phyloP scores from a whole-genome alignment of 1,140 invertebrate genomes.

The Thaumetopoea pityocampa region DNA sequence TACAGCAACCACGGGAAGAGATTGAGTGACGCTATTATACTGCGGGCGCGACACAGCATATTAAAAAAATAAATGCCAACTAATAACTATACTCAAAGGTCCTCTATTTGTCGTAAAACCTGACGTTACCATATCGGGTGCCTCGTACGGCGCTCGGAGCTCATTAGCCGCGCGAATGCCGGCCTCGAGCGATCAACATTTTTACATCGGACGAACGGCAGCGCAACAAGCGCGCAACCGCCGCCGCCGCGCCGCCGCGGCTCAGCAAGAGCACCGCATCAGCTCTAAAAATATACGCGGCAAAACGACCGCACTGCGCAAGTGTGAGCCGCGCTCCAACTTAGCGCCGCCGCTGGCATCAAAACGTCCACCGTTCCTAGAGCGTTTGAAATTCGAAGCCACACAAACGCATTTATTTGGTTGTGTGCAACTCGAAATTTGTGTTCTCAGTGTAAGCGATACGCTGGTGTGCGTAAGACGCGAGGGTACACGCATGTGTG shows the following conservation, averaged over 20 bases:
- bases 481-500: conserved; percentile 17
- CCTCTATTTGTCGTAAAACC: conserved; percentile 23
- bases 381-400: conserved; percentile 35
- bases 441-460: conserved; percentile 13
- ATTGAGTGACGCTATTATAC: too few relatives aligned
- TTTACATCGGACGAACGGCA: conserved; percentile 26
- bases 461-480: conserved; percentile 4
- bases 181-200: conserved; percentile 13
- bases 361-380: conserved; percentile 32
- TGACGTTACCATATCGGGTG: conserved; percentile 22
- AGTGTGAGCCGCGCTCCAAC: conserved; percentile 32
- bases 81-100: too few relatives aligned
- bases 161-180: conserved; percentile 27
- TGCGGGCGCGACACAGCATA: too few relatives aligned
- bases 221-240: conserved; percentile 22
- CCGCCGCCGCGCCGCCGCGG: conserved; percentile 30
- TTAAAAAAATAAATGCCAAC: too few relatives aligned
- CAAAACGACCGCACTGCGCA: conserved; percentile 23
- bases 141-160: conserved; percentile 11
- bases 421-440: conserved; percentile 22
- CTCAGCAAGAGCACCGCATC: conserved; percentile 51
- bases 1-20: too few relatives aligned
- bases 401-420: neutral
- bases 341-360: conserved; percentile 41
- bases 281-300: conserved; percentile 60